Evolutionary conservation across 2,797 vertebrate genomes (phyloP).

Genomic region (Trematomus bernacchii): DNA sequence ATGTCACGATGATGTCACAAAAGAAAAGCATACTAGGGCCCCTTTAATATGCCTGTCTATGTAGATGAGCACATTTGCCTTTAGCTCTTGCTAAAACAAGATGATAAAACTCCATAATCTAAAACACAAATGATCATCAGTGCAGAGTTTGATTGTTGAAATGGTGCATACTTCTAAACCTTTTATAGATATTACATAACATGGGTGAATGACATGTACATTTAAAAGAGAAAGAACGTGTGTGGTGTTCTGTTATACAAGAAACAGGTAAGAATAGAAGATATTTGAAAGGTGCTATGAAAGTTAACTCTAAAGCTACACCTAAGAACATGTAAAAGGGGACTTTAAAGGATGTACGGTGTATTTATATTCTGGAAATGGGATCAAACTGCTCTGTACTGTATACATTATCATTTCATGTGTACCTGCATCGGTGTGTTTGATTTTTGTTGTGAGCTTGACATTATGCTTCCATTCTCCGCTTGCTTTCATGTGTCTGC

Average conservation of each 20-base stretch:
- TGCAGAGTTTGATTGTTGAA: no score
- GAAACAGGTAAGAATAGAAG: no score
- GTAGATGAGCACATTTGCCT: neutral
- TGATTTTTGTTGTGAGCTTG: slow-evolving; percentile 7
- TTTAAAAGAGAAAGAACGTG: neutral
- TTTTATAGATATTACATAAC: neutral
- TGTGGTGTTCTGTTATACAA: neutral
- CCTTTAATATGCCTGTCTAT: no score
- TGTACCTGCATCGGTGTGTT: slow-evolving; percentile 32
- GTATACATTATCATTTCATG: neutral
- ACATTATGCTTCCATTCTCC: slow-evolving; percentile 20
- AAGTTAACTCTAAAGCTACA: slow-evolving; percentile 6
- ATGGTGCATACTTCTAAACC: no score
- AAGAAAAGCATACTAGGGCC: no score
- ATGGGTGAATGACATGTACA: neutral
- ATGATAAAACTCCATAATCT: neutral
- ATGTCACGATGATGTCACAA: no score
- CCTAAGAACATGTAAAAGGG: slow-evolving; percentile 11
- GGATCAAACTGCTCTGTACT: slow-evolving; percentile 5
- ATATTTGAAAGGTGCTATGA: no score
- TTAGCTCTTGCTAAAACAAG: neutral
- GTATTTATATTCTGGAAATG: slow-evolving; percentile 20
- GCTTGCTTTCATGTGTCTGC: slow-evolving; percentile 56
- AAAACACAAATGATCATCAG: neutral
- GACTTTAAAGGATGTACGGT: slow-evolving; percentile 28